Evolutionary conservation across 2,113 vertebrate genomes (phyloP).

Genomic region (Mola mola): DNA sequence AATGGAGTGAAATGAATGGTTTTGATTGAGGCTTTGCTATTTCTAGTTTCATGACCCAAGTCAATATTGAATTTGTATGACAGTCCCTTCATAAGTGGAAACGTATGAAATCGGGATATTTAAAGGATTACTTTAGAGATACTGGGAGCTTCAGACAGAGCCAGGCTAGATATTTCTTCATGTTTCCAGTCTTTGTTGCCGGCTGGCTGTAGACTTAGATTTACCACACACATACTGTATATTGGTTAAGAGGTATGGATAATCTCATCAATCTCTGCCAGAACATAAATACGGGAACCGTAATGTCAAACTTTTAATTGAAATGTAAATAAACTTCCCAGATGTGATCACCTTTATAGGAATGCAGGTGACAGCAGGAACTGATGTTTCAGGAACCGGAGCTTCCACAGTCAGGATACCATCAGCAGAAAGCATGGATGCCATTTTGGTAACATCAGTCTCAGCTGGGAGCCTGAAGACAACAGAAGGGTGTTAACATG

Average conservation of each 20-base stretch:
- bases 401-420: slow-evolving; percentile 80
- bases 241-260: too few species aligned
- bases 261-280: too few species aligned
- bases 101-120: not conserved
- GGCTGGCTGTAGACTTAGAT: too few species aligned
- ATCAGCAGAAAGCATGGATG: slow-evolving; percentile 70
- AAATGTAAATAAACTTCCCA: not conserved
- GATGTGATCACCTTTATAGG: slow-evolving; percentile 70
- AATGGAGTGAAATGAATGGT: not conserved
- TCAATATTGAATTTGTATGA: not conserved
- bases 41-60: too few species aligned
- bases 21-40: slow-evolving; percentile 5
- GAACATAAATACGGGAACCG: too few species aligned
- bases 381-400: slow-evolving; percentile 53
- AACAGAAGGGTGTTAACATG: not conserved
- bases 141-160: not conserved
- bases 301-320: not conserved
- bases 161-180: not conserved
- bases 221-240: too few species aligned
- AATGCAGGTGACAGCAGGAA: slow-evolving; percentile 59
- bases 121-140: too few species aligned
- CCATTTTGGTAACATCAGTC: slow-evolving; percentile 58
- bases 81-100: not conserved
- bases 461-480: slow-evolving; percentile 75
- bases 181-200: not conserved